These are phyloP conservation scores for Chrysomallon squamiferum DNA, from an alignment of 1,140 invertebrate genomes.

Conservation along the genomic window DNA sequence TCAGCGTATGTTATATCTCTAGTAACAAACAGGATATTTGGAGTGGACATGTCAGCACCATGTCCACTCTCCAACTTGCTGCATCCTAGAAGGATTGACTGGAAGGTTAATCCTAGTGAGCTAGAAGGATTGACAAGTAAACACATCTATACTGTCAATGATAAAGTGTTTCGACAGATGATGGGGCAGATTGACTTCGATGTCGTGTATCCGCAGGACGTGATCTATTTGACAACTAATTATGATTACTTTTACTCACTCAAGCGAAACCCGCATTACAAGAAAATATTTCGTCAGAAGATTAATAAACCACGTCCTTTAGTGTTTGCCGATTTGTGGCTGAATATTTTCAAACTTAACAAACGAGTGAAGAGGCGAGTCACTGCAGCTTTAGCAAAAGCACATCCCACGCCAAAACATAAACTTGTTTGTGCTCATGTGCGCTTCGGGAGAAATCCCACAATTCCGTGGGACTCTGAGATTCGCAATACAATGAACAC, in stretches of 20 bases:
- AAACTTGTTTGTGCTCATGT: constrained; percentile 37
- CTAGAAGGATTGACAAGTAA: constrained; percentile 19
- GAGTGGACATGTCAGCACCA: constrained; percentile 28
- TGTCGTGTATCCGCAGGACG: constrained; percentile 31
- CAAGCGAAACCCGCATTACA: constrained; percentile 29
- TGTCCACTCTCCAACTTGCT: constrained; percentile 27
- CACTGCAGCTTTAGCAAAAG: constrained; percentile 14
- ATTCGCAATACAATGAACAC: constrained; percentile 25
- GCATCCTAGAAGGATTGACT: constrained; percentile 29
- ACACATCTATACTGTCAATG: constrained; percentile 28
- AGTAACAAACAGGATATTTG: constrained; percentile 31
- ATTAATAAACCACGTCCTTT: constrained; percentile 22
- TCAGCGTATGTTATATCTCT: constrained; percentile 34
- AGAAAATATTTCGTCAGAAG: constrained; percentile 22
- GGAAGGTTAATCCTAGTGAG: constrained; percentile 22
- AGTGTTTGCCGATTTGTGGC: constrained; percentile 32
- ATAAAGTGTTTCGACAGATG: constrained; percentile 25
- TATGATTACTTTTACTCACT: constrained; percentile 36
- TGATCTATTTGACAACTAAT: constrained; percentile 35
- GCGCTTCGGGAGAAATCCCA: constrained; percentile 32
- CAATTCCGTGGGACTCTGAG: constrained; percentile 31
- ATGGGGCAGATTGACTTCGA: constrained; percentile 27
- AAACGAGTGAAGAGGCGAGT: constrained; percentile 23
- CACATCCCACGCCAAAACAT: constrained; percentile 14
- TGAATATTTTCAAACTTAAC: constrained; percentile 31